A percentile compares a stretch with the other conserved stretches of the same genome.
Conservation (phyloP, 2,888 invertebrate genomes). For the Dendrolimus houi region DNA sequence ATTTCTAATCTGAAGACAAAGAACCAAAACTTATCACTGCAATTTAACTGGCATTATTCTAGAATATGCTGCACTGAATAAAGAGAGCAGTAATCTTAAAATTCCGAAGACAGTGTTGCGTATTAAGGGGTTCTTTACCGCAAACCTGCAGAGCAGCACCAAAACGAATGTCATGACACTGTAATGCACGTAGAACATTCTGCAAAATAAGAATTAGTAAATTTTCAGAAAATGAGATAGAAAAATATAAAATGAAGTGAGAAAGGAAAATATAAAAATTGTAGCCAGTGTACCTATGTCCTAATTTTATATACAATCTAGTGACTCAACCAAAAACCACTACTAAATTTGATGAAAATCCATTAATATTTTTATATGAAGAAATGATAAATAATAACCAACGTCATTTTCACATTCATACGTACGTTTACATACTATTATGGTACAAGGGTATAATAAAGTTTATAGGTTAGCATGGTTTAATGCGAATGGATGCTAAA, state of each 20-base stretch:
- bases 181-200: constrained; percentile 51
- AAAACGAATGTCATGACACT: constrained; percentile 31
- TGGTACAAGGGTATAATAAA: too few relatives aligned
- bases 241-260: not conserved
- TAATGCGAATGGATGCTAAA: not conserved
- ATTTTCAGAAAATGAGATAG: not conserved
- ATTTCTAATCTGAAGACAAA: too few relatives aligned
- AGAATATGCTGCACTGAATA: constrained; percentile 23
- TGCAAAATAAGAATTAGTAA: constrained; percentile 23
- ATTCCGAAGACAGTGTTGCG: constrained; percentile 34
- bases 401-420: too few relatives aligned
- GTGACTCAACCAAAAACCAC: too few relatives aligned
- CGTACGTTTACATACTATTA: too few relatives aligned
- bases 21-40: not conserved
- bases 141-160: constrained; percentile 34
- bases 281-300: constrained; percentile 9
- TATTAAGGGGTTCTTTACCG: constrained; percentile 36
- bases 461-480: too few relatives aligned
- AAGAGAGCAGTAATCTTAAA: constrained; percentile 29
- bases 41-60: constrained; percentile 10
- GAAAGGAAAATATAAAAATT: not conserved
- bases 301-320: too few relatives aligned
- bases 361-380: too few relatives aligned
- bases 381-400: too few relatives aligned
- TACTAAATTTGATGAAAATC: too few relatives aligned